Evolutionary conservation across 1,140 invertebrate species (phyloP), one percentile per base, ranked within the genome.

Genomic region (Kradibia gibbosae): DNA sequence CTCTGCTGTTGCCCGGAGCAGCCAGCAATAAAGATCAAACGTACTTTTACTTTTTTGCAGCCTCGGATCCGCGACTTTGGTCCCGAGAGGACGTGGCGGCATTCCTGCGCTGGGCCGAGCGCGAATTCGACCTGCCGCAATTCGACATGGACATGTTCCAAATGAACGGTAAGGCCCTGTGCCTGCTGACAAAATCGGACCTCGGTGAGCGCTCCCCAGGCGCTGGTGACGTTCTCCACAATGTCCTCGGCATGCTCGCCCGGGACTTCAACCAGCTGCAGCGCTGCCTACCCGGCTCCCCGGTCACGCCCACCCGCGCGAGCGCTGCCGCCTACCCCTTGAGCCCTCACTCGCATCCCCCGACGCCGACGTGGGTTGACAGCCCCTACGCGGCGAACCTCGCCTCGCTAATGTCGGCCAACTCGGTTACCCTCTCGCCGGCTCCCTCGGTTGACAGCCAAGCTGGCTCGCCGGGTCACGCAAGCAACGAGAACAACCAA

Each of bases 151-250:
- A 98, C 86, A 94, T 97, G 91, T 98, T 99, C 90, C 97, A 98
- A 92, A 98, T 99, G 97, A 99, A 99, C 90, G 98, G 98, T 94
- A 98, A 98, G 92, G 97, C 97, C 0, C 89, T 98, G 77, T 98
- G 97, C 88, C 92, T 99, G 53, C 91, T 98, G 78, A 98, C 96
- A 28, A 96, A 98, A 88, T 94, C 94, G 5, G 97, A 99, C 91
- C 93, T 99, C 80, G 96, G 95, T 8, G 97, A 98, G 86, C 93
- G 98, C 78, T 97, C 96, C 84, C 97, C 97, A 0, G 96, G 97
- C 0, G 96, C 97, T 25, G 98, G 98, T 0, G 97, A 99, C 88
- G 95, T 99, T 11, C 91, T 99, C 74, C 97, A 97, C 92, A 99
- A 99, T 91, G 96, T 97, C 5, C 93, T 99, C 31, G 96, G 97